These are phyloP conservation scores for Oryctes rhinoceros DNA, from an alignment of 1,140 invertebrate genomes.

Conservation along the genomic window DNA sequence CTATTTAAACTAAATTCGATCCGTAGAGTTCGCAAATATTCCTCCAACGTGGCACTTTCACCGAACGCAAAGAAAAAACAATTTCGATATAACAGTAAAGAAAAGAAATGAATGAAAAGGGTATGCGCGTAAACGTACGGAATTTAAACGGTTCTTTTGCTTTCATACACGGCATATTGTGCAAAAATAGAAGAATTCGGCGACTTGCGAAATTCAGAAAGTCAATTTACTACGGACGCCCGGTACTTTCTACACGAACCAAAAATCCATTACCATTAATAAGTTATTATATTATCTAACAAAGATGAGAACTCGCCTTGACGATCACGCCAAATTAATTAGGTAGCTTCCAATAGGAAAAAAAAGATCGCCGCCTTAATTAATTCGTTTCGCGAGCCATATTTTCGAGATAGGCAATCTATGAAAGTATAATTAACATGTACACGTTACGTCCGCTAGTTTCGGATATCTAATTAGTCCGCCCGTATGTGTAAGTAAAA, in stretches of 20 bases:
- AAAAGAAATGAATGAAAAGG: background rate
- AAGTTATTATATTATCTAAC: conserved; percentile 11
- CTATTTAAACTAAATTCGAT: background rate
- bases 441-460: conserved; percentile 1
- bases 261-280: conserved; percentile 29
- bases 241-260: background rate
- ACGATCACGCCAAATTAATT: conserved; percentile 7
- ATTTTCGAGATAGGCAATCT: conserved; percentile 11
- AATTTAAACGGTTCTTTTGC: conserved; percentile 3
- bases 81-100: conserved; percentile 17
- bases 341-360: background rate
- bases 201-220: conserved; percentile 28
- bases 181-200: conserved; percentile 29
- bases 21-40: conserved; percentile 7
- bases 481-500: conserved; percentile 8
- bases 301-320: conserved; percentile 1
- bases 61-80: conserved; percentile 21
- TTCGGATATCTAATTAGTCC: conserved; percentile 11
- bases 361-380: conserved; percentile 15
- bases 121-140: background rate
- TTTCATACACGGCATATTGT: background rate
- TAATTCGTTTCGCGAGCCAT: conserved; percentile 2
- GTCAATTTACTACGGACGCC: background rate
- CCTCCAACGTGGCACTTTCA: conserved; percentile 9
- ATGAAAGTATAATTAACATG: conserved; percentile 13